phyloP scores from a whole-genome alignment of 2,797 vertebrate genomes.

The Vespertilio murinus region DNA sequence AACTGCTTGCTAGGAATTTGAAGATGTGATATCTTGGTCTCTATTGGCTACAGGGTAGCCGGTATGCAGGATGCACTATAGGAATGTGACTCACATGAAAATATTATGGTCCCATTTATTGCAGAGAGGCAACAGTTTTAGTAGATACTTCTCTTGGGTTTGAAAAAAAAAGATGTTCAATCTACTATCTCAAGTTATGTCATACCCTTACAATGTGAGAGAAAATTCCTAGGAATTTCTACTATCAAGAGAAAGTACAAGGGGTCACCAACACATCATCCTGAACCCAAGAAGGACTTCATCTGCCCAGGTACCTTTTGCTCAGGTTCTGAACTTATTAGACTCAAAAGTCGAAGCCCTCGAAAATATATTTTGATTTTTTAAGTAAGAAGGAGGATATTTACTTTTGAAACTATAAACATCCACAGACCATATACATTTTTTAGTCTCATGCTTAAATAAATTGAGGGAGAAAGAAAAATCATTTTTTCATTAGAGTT shows the following conservation, averaged over 20 bases:
- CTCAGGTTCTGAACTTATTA: not conserved
- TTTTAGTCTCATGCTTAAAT: not conserved
- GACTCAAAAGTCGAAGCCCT: not conserved
- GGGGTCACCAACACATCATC: not conserved
- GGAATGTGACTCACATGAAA: not conserved
- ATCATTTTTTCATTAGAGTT: not conserved
- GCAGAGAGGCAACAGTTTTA: not conserved
- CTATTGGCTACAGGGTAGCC: not conserved
- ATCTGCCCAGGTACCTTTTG: not conserved
- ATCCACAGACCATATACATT: not conserved
- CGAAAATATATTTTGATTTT: not conserved
- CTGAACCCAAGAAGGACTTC: not conserved
- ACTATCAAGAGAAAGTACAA: not conserved
- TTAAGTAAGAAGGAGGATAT: not conserved
- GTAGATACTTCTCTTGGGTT: not conserved
- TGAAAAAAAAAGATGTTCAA: not conserved
- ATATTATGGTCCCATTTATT: not conserved
- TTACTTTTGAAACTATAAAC: conserved; percentile 10
- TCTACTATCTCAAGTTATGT: not conserved
- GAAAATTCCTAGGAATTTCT: not conserved
- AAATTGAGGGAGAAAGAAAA: not conserved
- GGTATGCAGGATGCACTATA: not conserved
- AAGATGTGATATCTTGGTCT: not conserved
- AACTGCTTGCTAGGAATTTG: not conserved
- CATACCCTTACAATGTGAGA: not conserved